phyloP scores from a whole-genome alignment of 1,140 invertebrate genomes.

The Octopus sinensis region DNA sequence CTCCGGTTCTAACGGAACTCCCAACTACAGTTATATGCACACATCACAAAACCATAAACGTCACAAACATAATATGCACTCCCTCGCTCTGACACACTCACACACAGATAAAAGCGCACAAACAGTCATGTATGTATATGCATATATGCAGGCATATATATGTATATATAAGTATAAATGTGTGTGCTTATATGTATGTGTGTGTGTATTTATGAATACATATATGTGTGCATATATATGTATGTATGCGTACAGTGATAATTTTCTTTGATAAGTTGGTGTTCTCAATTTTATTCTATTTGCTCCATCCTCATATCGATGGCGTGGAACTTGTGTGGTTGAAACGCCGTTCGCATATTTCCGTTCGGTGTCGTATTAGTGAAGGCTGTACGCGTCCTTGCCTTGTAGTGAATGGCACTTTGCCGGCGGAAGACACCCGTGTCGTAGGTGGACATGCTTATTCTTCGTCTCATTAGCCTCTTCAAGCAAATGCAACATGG shows the following conservation, averaged over 20 bases:
- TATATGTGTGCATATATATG: neutral
- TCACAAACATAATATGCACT: no score
- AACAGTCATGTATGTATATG: neutral
- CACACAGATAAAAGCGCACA: neutral
- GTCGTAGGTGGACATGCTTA: conserved; percentile 30
- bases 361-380: neutral
- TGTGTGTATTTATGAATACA: neutral
- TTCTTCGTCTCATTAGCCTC: conserved; percentile 26
- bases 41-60: no score
- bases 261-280: neutral
- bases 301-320: neutral
- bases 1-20: no score
- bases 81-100: no score
- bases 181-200: neutral
- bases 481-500: conserved; percentile 31
- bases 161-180: neutral
- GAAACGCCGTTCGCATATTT: neutral
- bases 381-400: neutral
- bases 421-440: conserved; percentile 27
- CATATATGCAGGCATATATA: neutral
- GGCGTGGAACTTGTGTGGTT: neutral
- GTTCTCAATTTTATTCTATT: neutral
- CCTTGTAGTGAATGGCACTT: conserved; percentile 21
- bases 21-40: no score
- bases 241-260: neutral